These are phyloP conservation scores for Xiphophorus couchianus DNA, from an alignment of 2,113 vertebrate species.

Conservation along the genomic window DNA sequence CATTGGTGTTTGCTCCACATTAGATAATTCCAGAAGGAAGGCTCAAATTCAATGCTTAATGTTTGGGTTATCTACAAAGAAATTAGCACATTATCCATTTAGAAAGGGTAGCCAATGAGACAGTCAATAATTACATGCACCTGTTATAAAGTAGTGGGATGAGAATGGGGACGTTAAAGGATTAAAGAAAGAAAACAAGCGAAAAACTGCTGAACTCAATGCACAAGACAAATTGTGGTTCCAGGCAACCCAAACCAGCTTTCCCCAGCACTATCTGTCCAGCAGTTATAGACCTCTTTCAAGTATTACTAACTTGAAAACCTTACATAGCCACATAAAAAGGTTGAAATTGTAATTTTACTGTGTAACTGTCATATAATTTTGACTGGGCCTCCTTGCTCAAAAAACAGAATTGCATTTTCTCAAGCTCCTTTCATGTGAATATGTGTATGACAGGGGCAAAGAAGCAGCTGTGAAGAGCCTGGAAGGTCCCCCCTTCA, in stretches of 20 bases:
- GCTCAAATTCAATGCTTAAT: slow-evolving; percentile 6
- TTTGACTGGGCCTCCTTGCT: slow-evolving; percentile 30
- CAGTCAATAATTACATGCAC: slow-evolving; percentile 56
- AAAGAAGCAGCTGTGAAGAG: slow-evolving; percentile 68
- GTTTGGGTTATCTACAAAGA: slow-evolving; percentile 28
- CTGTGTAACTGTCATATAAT: not conserved
- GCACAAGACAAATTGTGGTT: too few relatives aligned
- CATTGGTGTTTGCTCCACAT: slow-evolving; percentile 10
- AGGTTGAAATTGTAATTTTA: not conserved
- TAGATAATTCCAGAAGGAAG: slow-evolving; percentile 18
- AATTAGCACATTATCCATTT: slow-evolving; percentile 40
- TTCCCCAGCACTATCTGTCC: not conserved
- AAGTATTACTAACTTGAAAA: not conserved
- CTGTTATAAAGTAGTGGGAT: slow-evolving; percentile 21
- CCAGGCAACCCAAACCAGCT: not conserved
- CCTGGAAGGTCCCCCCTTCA: slow-evolving; percentile 50
- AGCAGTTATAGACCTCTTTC: not conserved
- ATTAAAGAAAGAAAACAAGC: not conserved
- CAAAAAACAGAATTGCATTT: slow-evolving; percentile 45
- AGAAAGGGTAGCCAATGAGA: slow-evolving; percentile 44
- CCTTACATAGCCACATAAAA: not conserved
- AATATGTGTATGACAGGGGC: slow-evolving; percentile 60
- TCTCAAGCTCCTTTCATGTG: slow-evolving; percentile 22
- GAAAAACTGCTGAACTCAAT: too few relatives aligned
- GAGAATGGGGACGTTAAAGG: not conserved